Evolutionary conservation across 1,140 invertebrate genomes (phyloP).

Genomic region (Acyrthosiphon pisum): DNA sequence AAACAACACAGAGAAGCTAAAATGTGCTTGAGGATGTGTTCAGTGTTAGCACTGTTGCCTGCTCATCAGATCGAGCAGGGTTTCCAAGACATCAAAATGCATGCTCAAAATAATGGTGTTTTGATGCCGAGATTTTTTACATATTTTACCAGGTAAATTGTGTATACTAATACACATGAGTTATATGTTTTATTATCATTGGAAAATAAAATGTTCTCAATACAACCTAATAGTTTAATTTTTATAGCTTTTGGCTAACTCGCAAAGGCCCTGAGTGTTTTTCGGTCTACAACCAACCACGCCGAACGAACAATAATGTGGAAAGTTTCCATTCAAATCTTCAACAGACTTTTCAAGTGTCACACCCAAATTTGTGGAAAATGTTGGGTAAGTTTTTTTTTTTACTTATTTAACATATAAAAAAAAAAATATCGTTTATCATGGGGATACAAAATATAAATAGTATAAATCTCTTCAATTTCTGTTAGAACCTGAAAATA

Average conservation of each 20-base stretch:
- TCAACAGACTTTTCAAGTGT: neutral
- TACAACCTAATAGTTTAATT: neutral
- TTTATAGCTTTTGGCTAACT: neutral
- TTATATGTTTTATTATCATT: too few species aligned
- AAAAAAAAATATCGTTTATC: too few species aligned
- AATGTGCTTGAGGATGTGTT: neutral
- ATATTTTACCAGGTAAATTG: neutral
- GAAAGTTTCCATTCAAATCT: constrained; percentile 4
- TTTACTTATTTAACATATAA: too few species aligned
- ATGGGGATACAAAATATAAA: too few species aligned
- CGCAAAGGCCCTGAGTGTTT: neutral
- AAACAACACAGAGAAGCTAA: neutral
- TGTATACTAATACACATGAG: too few species aligned
- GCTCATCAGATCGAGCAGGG: neutral
- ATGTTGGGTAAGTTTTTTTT: neutral
- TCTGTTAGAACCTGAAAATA: too few species aligned
- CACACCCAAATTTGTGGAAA: too few species aligned
- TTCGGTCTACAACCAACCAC: neutral
- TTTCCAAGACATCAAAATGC: neutral
- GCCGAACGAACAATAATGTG: neutral
- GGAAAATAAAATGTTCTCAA: too few species aligned
- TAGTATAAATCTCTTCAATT: too few species aligned
- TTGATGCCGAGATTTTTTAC: constrained; percentile 6
- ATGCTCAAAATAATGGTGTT: neutral
- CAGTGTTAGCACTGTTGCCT: neutral